phyloP scores from a whole-genome alignment of 2,888 invertebrate genomes.

The Caenorhabditis afra region DNA sequence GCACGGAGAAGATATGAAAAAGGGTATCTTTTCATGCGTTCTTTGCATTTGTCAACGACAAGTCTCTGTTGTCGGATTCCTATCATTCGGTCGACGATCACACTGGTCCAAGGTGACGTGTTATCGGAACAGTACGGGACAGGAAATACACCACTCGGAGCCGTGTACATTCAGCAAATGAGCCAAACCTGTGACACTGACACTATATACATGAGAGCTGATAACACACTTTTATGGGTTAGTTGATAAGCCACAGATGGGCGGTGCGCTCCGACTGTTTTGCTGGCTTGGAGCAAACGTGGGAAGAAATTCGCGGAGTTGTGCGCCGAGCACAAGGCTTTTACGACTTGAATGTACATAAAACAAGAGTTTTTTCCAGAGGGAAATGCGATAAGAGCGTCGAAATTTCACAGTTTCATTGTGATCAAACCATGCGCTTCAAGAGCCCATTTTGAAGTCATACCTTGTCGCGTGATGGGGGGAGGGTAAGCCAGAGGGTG shows the following conservation, averaged over 20 bases:
- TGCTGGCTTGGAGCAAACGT: not conserved
- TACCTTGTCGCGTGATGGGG: slow-evolving; percentile 1
- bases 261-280: not conserved
- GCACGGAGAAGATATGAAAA: not conserved
- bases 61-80: not conserved
- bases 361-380: not conserved
- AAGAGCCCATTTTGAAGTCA: no score
- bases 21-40: not conserved
- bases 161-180: no score
- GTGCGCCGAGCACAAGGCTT: not conserved
- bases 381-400: not conserved
- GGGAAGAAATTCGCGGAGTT: not conserved
- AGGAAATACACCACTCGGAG: no score
- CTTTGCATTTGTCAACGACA: slow-evolving; percentile 18
- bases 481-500: not conserved
- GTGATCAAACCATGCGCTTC: slow-evolving; percentile 11
- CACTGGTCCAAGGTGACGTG: no score
- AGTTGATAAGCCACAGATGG: not conserved
- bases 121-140: no score
- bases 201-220: no score
- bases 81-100: not conserved
- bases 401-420: not conserved
- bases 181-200: no score
- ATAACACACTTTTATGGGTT: not conserved
- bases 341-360: not conserved